phyloP scores from a whole-genome alignment of 1,140 invertebrate species.

The Euglossa dilemma region DNA sequence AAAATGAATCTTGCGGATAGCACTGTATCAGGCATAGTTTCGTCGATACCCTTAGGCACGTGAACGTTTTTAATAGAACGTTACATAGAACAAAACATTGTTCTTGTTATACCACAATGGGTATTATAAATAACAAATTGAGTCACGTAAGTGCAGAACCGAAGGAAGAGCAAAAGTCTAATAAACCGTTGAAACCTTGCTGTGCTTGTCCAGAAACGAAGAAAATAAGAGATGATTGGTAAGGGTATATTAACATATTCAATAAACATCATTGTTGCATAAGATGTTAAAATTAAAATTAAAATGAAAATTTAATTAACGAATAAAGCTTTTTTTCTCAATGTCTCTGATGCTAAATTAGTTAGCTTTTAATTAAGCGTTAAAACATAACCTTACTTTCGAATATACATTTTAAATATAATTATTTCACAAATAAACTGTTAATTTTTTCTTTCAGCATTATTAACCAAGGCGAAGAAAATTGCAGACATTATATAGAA shows the following conservation, averaged over 20 bases:
- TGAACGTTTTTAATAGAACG: neutral
- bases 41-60: no score
- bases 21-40: neutral
- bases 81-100: neutral
- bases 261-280: neutral
- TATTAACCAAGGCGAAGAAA: conserved; percentile 95
- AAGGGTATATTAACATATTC: conserved; percentile 72
- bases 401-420: neutral
- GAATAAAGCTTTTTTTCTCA: neutral
- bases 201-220: conserved; percentile 99
- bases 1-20: neutral
- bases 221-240: conserved; percentile 94
- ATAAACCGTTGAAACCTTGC: conserved; percentile 89
- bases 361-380: conserved; percentile 9
- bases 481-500: conserved; percentile 95
- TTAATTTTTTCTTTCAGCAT: conserved; percentile 88
- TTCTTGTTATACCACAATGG: conserved; percentile 25
- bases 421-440: neutral
- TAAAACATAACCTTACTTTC: conserved; percentile 9
- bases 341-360: neutral
- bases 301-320: neutral
- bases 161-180: neutral
- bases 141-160: neutral
- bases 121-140: neutral
- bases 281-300: neutral